Evolutionary conservation across 1,140 invertebrate genomes (phyloP).

Genomic region (Hirudo medicinalis): DNA sequence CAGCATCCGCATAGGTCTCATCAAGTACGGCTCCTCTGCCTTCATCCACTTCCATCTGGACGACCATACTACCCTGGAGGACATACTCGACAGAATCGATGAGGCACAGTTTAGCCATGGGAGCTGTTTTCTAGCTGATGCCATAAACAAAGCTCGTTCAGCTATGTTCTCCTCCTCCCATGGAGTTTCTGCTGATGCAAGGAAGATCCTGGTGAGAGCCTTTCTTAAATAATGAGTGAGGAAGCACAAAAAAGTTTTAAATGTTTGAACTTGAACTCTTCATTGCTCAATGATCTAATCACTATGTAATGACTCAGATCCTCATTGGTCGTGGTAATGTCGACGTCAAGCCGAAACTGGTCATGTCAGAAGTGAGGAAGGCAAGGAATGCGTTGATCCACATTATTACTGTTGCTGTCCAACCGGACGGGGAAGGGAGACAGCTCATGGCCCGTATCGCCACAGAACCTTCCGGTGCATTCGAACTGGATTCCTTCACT

Average conservation of each 20-base stretch:
- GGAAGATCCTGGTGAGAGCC: conserved; percentile 13
- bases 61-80: background rate
- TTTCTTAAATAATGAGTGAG: too few relatives aligned
- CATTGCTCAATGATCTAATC: too few relatives aligned
- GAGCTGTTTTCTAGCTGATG: conserved; percentile 17
- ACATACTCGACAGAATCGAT: conserved; percentile 14
- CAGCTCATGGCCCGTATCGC: conserved; percentile 13
- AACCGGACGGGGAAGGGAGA: background rate
- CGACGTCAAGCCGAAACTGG: background rate
- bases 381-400: conserved; percentile 13
- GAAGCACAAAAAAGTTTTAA: too few relatives aligned
- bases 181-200: conserved; percentile 16
- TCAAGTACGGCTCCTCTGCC: conserved; percentile 23
- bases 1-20: conserved; percentile 9
- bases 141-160: conserved; percentile 14
- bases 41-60: conserved; percentile 20
- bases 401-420: conserved; percentile 17
- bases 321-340: conserved; percentile 10
- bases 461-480: conserved; percentile 11
- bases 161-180: conserved; percentile 8
- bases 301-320: background rate
- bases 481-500: conserved; percentile 10
- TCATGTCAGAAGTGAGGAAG: conserved; percentile 7
- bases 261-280: too few relatives aligned
- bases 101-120: conserved; percentile 17